Percentiles rank a stretch among this genome's conserved stretches.
phyloP scores from a whole-genome alignment of 1,140 invertebrate genomes.

The Drosophila truncata region DNA sequence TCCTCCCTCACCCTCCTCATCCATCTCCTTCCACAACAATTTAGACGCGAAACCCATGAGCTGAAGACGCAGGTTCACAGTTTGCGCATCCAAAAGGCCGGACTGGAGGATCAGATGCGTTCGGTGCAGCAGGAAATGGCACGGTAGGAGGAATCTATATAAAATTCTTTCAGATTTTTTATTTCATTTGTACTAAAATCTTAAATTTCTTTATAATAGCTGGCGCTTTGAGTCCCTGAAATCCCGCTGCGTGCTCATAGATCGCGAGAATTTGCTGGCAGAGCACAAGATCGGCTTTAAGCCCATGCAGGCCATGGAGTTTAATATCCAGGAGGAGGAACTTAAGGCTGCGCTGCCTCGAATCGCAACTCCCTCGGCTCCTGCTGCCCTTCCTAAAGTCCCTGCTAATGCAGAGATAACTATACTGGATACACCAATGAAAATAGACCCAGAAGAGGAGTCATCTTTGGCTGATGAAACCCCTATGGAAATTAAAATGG shows the following conservation, averaged over 20 bases:
- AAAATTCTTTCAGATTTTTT: background rate
- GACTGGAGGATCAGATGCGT: slow-evolving; percentile 73
- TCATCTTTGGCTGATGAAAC: background rate
- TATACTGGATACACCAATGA: slow-evolving; percentile 39
- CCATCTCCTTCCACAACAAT: slow-evolving; percentile 31
- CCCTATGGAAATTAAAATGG: slow-evolving; percentile 5
- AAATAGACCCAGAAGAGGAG: background rate
- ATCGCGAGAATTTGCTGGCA: slow-evolving; percentile 77
- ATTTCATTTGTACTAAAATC: background rate
- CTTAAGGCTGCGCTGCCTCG: slow-evolving; percentile 63
- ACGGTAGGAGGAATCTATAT: slow-evolving; percentile 36
- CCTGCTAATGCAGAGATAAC: slow-evolving; percentile 15
- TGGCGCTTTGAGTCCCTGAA: slow-evolving; percentile 85
- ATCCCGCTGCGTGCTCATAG: slow-evolving; percentile 80
- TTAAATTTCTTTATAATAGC: slow-evolving; percentile 23
- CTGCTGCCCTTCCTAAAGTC: background rate
- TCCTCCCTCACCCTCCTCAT: slow-evolving; percentile 25
- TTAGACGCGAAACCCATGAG: slow-evolving; percentile 84
- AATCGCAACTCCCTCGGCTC: slow-evolving; percentile 33
- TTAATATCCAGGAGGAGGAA: slow-evolving; percentile 68
- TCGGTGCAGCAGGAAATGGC: slow-evolving; percentile 77
- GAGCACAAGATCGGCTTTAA: slow-evolving; percentile 79
- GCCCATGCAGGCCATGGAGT: slow-evolving; percentile 68
- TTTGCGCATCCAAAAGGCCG: slow-evolving; percentile 76
- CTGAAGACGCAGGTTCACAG: slow-evolving; percentile 75